Conservation (phyloP, 2,888 invertebrate species). For the Agrotis clavis region DNA sequence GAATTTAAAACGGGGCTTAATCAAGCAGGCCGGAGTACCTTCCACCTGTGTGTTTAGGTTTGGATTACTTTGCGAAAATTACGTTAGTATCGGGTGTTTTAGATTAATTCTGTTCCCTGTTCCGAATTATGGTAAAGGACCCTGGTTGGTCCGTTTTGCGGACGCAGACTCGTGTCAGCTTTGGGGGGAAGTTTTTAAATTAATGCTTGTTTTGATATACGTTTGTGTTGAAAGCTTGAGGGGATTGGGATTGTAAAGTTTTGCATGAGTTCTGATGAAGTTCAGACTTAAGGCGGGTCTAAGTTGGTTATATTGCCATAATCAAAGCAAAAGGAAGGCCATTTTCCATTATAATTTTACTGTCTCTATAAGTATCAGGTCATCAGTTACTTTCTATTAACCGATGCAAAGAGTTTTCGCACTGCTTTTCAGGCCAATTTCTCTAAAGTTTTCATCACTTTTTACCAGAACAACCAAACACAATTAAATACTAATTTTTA, state of each 20-base stretch:
- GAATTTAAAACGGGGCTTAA: conserved; percentile 90
- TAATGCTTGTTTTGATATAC: conserved; percentile 50
- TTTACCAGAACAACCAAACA: conserved; percentile 36
- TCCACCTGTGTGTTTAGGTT: conserved; percentile 89
- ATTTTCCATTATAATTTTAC: not conserved
- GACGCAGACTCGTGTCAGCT: conserved; percentile 57
- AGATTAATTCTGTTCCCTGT: conserved; percentile 79
- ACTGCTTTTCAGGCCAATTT: not conserved
- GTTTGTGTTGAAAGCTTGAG: conserved; percentile 29
- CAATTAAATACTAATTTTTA: conserved; percentile 58
- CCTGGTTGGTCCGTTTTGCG: conserved; percentile 57
- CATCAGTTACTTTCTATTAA: not conserved
- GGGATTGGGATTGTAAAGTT: conserved; percentile 11
- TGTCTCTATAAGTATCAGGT: not conserved
- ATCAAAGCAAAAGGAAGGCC: not conserved
- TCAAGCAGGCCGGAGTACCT: conserved; percentile 80
- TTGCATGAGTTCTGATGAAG: conserved; percentile 18
- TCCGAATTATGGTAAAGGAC: conserved; percentile 71
- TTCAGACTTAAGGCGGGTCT: not conserved
- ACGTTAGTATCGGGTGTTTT: conserved; percentile 83
- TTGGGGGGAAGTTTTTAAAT: conserved; percentile 38
- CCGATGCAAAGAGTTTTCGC: not conserved
- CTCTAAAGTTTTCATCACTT: not conserved
- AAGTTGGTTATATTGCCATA: conserved; percentile 1
- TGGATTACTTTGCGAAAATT: conserved; percentile 86